These are phyloP conservation scores for Catostomus latipinnis DNA, from an alignment of 2,797 vertebrate species.

Conservation along the genomic window DNA sequence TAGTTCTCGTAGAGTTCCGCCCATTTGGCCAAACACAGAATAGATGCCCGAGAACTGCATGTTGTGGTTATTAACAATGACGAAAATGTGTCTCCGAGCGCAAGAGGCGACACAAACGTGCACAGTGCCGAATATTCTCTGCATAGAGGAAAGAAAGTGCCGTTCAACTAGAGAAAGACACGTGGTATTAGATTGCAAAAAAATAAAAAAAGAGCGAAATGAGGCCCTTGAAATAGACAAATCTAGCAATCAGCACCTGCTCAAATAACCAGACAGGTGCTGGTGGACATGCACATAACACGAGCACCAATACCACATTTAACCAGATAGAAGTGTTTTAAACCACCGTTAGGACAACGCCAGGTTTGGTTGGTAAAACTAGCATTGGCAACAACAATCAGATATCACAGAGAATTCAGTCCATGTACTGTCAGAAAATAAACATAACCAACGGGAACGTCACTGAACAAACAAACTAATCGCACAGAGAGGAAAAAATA, in stretches of 20 bases:
- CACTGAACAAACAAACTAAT: not conserved
- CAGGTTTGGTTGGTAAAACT: slow-evolving; percentile 7
- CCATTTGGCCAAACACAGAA: slow-evolving; percentile 28
- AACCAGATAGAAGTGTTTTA: not conserved
- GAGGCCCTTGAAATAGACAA: not conserved
- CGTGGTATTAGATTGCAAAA: slow-evolving; percentile 36
- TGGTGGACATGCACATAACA: slow-evolving; percentile 2
- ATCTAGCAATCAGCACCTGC: slow-evolving; percentile 1
- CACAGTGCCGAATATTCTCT: slow-evolving; percentile 63
- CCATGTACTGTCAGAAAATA: not conserved
- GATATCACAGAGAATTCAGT: slow-evolving; percentile 20
- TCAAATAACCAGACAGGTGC: not conserved
- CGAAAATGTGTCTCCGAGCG: slow-evolving; percentile 20
- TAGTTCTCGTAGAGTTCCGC: not conserved
- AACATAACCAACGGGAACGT: not conserved
- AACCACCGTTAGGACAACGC: slow-evolving; percentile 31
- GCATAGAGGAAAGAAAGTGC: slow-evolving; percentile 65
- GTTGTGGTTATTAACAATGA: slow-evolving; percentile 25
- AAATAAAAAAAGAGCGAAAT: not conserved
- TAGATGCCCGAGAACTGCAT: slow-evolving; percentile 1
- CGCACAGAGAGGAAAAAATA: not conserved
- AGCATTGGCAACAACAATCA: not conserved
- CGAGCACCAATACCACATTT: not conserved
- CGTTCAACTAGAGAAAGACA: slow-evolving; percentile 62
- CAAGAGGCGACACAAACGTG: slow-evolving; percentile 72